These are phyloP conservation scores for Columba guinea DNA, from an alignment of 2,797 vertebrate species.

Conservation along the genomic window DNA sequence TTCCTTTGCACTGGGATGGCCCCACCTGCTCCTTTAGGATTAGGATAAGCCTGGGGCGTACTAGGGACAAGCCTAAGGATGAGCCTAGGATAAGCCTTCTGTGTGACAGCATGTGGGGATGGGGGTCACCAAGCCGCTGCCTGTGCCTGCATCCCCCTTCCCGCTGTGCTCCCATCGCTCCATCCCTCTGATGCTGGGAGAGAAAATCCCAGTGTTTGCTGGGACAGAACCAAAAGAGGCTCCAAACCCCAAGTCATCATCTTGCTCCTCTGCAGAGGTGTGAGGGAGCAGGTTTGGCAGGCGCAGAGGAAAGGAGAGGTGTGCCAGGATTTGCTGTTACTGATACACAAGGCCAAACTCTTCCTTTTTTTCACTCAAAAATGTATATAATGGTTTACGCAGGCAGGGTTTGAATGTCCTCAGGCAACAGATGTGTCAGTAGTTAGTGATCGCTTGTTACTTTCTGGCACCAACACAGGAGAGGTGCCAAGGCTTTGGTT, in stretches of 20 bases:
- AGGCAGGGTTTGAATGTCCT: neutral
- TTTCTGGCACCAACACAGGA: neutral
- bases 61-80: neutral
- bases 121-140: neutral
- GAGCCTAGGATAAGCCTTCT: neutral
- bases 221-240: neutral
- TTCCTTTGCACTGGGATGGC: neutral
- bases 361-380: neutral
- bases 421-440: conserved; percentile 37
- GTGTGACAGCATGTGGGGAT: neutral
- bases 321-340: neutral
- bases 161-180: rapidly evolving
- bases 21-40: neutral
- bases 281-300: neutral
- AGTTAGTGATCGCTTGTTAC: neutral
- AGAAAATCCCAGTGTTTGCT: neutral
- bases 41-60: neutral
- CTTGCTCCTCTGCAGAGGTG: neutral
- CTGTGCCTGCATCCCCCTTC: neutral
- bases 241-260: neutral
- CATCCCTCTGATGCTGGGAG: neutral
- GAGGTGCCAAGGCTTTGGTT: neutral
- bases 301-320: neutral
- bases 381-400: neutral
- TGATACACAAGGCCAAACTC: neutral